Evolutionary conservation across 2,797 vertebrate genomes (phyloP).

Genomic region (Pithecia hirsuta): DNA sequence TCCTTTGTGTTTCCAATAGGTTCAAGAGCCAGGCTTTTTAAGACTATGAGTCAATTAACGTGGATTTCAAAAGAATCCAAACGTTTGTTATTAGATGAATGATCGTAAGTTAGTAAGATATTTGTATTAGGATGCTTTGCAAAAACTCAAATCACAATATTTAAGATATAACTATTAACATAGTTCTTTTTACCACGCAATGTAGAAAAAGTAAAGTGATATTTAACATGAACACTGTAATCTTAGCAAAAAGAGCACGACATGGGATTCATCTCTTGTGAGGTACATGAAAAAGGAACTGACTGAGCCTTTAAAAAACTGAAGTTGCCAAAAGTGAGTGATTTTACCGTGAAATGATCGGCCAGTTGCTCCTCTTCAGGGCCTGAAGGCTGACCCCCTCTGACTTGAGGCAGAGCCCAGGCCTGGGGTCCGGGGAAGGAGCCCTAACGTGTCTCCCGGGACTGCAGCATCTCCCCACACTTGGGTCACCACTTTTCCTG

Average conservation of each 20-base stretch:
- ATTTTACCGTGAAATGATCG: background rate
- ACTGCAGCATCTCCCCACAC: accelerated
- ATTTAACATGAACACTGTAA: background rate
- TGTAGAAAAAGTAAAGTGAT: background rate
- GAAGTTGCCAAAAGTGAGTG: background rate
- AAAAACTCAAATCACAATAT: conserved; percentile 56
- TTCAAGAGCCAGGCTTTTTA: background rate
- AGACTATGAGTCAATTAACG: background rate
- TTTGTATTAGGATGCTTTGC: background rate
- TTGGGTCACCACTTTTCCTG: background rate
- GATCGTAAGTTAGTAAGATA: conserved; percentile 20
- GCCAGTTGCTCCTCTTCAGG: background rate
- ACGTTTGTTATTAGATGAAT: background rate
- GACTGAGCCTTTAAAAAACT: conserved; percentile 11
- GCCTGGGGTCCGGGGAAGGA: background rate
- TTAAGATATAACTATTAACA: background rate
- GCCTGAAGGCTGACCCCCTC: background rate
- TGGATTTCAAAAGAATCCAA: background rate
- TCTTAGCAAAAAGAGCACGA: background rate
- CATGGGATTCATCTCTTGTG: background rate
- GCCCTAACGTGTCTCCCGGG: accelerated
- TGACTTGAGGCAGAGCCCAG: background rate
- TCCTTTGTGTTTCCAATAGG: background rate
- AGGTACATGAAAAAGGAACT: conserved; percentile 48
- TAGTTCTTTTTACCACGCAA: background rate